These are phyloP conservation scores for Montifringilla adamsi DNA, from an alignment of 2,113 vertebrate genomes.

Conservation along the genomic window DNA sequence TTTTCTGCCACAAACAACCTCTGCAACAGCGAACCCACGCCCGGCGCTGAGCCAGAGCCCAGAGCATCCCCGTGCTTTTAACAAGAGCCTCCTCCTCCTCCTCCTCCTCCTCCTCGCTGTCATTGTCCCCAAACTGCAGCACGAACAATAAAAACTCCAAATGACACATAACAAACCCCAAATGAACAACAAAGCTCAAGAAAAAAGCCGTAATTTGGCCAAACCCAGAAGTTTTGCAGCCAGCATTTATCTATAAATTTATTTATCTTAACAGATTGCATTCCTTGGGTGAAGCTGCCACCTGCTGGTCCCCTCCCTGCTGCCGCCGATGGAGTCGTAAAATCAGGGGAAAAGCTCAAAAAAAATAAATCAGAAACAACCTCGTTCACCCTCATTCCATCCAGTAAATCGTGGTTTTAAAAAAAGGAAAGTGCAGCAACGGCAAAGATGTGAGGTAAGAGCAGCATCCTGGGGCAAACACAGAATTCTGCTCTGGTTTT, in stretches of 20 bases:
- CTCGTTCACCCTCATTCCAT: not conserved
- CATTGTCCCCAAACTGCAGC: not conserved
- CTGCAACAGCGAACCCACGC: fast-evolving
- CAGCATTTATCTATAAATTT: fast-evolving
- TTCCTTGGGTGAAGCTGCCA: slow-evolving; percentile 18
- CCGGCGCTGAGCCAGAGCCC: too few relatives aligned
- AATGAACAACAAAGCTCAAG: fast-evolving
- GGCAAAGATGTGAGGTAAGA: fast-evolving
- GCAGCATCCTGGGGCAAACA: not conserved
- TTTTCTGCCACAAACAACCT: not conserved
- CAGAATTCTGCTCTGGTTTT: not conserved
- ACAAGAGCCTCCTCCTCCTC: not conserved
- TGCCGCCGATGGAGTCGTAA: fast-evolving
- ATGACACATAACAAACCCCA: not conserved
- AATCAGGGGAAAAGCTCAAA: not conserved
- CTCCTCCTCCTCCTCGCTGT: too few relatives aligned
- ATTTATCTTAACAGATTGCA: fast-evolving
- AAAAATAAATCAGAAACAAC: not conserved
- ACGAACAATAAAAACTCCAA: fast-evolving
- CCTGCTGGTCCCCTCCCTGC: not conserved
- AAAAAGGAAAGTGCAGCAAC: not conserved
- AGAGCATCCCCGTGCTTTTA: not conserved
- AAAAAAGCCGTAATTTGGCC: fast-evolving
- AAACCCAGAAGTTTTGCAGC: fast-evolving
- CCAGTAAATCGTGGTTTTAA: not conserved